phyloP scores from a whole-genome alignment of 2,113 vertebrate genomes.

The Boulengeromyrus knoepffleri region DNA sequence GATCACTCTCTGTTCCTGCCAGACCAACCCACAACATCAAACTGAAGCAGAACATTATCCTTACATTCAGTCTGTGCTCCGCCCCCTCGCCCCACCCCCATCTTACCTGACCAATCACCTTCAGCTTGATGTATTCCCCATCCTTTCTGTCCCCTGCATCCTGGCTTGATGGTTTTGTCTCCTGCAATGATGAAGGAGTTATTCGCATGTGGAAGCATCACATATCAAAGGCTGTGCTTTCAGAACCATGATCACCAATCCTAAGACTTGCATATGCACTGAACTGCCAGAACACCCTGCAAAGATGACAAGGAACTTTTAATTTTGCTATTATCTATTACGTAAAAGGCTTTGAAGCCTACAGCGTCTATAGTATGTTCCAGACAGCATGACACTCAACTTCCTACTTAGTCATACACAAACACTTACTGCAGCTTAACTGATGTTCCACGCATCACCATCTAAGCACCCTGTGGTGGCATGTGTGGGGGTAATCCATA shows the following conservation, averaged over 20 bases:
- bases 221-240: background rate
- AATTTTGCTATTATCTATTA: background rate
- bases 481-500: background rate
- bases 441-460: background rate
- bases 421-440: background rate
- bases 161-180: conserved; percentile 93
- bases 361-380: background rate
- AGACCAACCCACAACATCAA: background rate
- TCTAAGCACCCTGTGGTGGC: background rate
- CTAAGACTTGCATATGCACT: background rate
- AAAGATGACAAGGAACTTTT: background rate
- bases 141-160: conserved; percentile 94
- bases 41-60: background rate
- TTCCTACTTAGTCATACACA: background rate
- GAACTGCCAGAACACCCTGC: background rate
- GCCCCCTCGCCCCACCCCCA: background rate
- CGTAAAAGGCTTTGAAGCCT: background rate
- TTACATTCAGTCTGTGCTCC: background rate
- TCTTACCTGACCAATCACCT: conserved; percentile 96
- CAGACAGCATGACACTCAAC: background rate
- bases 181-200: conserved; percentile 56
- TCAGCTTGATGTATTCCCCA: conserved; percentile 97
- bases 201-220: background rate
- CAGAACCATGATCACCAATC: background rate
- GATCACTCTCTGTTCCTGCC: background rate